phyloP scores from a whole-genome alignment of 2,113 vertebrate species.

The Shinisaurus crocodilurus region DNA sequence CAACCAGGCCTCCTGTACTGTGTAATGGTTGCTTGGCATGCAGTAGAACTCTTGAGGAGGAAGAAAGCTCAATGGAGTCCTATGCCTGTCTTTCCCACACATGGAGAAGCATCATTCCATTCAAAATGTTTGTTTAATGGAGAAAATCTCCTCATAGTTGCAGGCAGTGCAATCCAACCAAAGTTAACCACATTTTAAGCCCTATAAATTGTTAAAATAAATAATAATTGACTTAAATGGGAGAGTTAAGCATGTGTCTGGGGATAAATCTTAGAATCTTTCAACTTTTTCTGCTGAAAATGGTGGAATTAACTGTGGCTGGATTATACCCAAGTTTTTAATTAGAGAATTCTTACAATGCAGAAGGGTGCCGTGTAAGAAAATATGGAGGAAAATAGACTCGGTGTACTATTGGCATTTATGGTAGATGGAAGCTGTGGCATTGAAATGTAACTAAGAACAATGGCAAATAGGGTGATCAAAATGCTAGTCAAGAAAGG shows the following conservation, averaged over 20 bases:
- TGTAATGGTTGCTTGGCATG: background rate
- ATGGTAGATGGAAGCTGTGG: background rate
- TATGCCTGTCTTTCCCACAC: background rate
- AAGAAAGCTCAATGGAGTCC: background rate
- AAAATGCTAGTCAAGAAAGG: background rate
- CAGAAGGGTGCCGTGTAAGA: background rate
- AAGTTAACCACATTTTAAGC: background rate
- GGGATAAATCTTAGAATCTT: background rate
- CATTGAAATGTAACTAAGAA: background rate
- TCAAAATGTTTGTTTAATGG: too few species aligned
- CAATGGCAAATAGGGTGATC: background rate
- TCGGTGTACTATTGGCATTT: background rate
- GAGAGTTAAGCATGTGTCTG: background rate
- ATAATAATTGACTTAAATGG: background rate
- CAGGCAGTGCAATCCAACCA: background rate
- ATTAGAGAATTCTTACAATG: background rate
- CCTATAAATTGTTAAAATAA: background rate
- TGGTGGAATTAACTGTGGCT: background rate
- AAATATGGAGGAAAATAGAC: background rate
- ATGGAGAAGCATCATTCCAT: background rate
- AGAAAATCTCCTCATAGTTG: background rate
- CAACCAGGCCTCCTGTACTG: background rate
- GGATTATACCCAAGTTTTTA: background rate
- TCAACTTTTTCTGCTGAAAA: background rate
- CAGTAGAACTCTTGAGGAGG: background rate